These are phyloP conservation scores for Hipparchia semele DNA, from an alignment of 2,888 invertebrate genomes.

Conservation along the genomic window DNA sequence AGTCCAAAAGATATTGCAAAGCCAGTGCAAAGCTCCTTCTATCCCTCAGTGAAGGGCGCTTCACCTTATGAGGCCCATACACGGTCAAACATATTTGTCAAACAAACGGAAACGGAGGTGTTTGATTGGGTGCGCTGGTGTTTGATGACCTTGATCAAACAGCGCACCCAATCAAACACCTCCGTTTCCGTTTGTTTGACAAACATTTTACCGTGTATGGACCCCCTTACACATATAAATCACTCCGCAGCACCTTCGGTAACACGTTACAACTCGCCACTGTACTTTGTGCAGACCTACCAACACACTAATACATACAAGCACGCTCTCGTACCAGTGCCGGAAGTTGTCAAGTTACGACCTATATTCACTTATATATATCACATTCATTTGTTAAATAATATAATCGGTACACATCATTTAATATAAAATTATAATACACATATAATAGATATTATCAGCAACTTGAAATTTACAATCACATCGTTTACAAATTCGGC, in stretches of 20 bases:
- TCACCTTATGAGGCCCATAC: too few species aligned
- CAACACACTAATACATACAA: conserved; percentile 23
- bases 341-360: conserved; percentile 63
- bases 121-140: too few species aligned
- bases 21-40: conserved; percentile 44
- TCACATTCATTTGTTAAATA: conserved; percentile 76
- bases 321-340: conserved; percentile 46
- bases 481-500: conserved; percentile 73
- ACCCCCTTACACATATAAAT: conserved; percentile 55
- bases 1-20: conserved; percentile 49
- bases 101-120: too few species aligned
- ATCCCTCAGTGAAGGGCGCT: too few species aligned
- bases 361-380: conserved; percentile 67
- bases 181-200: too few species aligned
- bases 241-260: conserved; percentile 73
- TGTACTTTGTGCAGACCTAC: conserved; percentile 47
- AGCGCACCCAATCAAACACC: too few species aligned
- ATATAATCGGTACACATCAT: conserved; percentile 52
- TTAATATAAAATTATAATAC: conserved; percentile 40
- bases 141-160: too few species aligned
- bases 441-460: conserved; percentile 55
- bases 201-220: too few species aligned
- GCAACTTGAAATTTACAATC: conserved; percentile 69
- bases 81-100: too few species aligned
- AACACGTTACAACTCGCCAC: conserved; percentile 64